phyloP scores from a whole-genome alignment of 2,113 vertebrate species.

The Corythoichthys intestinalis region DNA sequence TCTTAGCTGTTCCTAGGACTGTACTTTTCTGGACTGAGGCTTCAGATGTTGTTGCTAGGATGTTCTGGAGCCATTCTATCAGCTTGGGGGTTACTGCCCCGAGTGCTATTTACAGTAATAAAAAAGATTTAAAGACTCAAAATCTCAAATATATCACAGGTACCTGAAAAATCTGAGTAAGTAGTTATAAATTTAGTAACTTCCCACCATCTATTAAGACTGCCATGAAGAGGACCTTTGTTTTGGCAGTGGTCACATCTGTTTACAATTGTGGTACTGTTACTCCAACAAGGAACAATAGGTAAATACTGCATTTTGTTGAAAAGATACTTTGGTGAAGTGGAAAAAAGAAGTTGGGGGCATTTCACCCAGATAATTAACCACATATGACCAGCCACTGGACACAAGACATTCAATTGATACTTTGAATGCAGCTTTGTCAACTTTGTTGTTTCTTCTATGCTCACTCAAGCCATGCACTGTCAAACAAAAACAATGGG shows the following conservation, averaged over 20 bases:
- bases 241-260: background rate
- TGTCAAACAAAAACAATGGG: slow-evolving; percentile 36
- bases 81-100: too few species aligned
- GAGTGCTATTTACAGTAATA: too few species aligned
- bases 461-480: slow-evolving; percentile 19
- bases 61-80: too few species aligned
- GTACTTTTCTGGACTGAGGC: too few species aligned
- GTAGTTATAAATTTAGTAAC: background rate
- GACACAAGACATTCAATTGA: slow-evolving; percentile 1
- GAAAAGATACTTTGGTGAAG: slow-evolving; percentile 3
- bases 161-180: background rate
- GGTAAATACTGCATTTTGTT: slow-evolving; percentile 17
- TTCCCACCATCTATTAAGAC: background rate
- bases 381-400: background rate
- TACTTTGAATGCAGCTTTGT: slow-evolving; percentile 43
- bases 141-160: too few species aligned
- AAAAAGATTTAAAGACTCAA: too few species aligned
- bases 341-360: slow-evolving; percentile 8
- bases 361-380: slow-evolving; percentile 24
- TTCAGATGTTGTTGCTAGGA: too few species aligned
- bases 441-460: slow-evolving; percentile 4
- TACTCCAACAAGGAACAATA: slow-evolving; percentile 32
- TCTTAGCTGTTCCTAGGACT: too few species aligned
- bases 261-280: slow-evolving; percentile 20
- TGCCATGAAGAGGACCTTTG: slow-evolving; percentile 22